phyloP scores from a whole-genome alignment of 2,113 vertebrate genomes.

The Ictidomys tridecemlineatus region DNA sequence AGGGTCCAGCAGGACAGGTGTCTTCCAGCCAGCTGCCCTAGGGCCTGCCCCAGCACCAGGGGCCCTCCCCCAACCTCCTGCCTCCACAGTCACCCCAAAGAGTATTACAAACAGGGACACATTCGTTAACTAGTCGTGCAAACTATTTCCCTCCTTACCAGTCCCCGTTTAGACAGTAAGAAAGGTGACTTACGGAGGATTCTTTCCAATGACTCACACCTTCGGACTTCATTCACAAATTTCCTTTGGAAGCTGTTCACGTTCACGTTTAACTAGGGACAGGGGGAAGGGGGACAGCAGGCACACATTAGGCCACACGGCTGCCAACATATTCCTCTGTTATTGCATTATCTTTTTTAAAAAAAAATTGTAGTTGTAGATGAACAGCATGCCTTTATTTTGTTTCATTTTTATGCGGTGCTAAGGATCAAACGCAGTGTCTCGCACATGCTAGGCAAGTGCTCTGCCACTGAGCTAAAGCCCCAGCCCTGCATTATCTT shows the following conservation, averaged over 20 bases:
- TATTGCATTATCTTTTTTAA: background rate
- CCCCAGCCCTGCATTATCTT: background rate
- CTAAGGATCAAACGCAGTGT: no score
- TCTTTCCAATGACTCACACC: slow-evolving; percentile 91
- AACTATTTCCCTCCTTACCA: background rate
- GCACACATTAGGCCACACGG: background rate
- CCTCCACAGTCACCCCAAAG: background rate
- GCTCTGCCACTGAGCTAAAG: no score
- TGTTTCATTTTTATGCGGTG: no score
- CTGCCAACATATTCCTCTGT: background rate
- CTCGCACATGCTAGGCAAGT: no score
- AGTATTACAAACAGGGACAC: background rate
- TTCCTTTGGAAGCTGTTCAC: slow-evolving; percentile 91
- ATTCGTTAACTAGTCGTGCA: background rate
- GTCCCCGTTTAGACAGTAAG: background rate
- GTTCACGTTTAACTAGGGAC: slow-evolving; percentile 86
- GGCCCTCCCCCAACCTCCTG: background rate
- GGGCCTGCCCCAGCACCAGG: background rate
- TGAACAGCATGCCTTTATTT: no score
- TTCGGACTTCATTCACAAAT: slow-evolving; percentile 92
- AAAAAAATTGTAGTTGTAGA: no score
- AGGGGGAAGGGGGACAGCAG: background rate
- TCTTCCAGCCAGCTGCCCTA: accelerated
- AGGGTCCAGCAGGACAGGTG: background rate
- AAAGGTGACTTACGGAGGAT: slow-evolving; percentile 88